phyloP scores from a whole-genome alignment of 2,113 vertebrate species.

The Lagopus leucura region DNA sequence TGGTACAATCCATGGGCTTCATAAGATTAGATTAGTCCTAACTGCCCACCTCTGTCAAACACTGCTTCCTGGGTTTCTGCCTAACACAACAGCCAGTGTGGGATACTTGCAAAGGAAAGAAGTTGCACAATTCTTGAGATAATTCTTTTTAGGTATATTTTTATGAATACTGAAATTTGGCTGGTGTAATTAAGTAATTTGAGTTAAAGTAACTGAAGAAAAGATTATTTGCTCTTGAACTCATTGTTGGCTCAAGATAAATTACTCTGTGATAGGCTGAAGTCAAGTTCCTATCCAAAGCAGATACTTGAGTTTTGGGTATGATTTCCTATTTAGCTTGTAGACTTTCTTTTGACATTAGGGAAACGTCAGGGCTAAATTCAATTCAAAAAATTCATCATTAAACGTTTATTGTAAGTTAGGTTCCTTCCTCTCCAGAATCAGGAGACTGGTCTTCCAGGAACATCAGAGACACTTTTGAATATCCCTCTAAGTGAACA shows the following conservation, averaged over 20 bases:
- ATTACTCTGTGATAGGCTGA: not conserved
- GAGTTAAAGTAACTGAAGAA: not conserved
- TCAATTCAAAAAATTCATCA: constrained; percentile 42
- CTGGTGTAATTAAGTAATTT: not conserved
- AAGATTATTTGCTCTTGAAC: not conserved
- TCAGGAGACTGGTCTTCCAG: constrained; percentile 27
- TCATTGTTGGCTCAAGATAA: not conserved
- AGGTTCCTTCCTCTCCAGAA: constrained; percentile 5
- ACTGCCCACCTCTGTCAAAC: not conserved
- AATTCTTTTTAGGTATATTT: not conserved
- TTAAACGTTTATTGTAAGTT: constrained; percentile 57
- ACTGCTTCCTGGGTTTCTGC: not conserved
- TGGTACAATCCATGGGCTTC: not conserved
- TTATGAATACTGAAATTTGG: not conserved
- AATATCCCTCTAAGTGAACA: constrained; percentile 32
- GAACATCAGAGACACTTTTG: not conserved
- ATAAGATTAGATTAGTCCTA: not conserved
- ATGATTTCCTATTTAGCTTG: constrained; percentile 3
- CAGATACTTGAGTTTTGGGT: not conserved
- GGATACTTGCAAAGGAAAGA: not conserved
- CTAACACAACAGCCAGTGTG: not conserved
- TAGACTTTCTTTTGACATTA: constrained; percentile 49
- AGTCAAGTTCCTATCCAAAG: not conserved
- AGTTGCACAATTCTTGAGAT: not conserved
- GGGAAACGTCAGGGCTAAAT: constrained; percentile 13